A percentile compares a stretch with the other conserved stretches of the same genome.
Conservation (phyloP, 2,888 invertebrate genomes). For the Lasioglossum figueresi region DNA sequence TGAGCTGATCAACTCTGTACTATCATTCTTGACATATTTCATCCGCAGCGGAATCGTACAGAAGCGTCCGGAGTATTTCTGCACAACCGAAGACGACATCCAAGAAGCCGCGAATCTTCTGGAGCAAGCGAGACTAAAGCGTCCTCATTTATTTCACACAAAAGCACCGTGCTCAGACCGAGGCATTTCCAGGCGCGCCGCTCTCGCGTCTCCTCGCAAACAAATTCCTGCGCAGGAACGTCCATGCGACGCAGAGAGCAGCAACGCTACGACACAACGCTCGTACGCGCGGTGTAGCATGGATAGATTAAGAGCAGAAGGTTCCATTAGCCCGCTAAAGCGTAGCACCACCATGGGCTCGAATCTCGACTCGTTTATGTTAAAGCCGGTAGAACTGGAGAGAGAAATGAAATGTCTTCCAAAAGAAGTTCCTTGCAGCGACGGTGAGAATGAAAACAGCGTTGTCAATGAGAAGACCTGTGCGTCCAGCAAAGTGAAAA, state of each 20-base stretch:
- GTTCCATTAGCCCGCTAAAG: slow-evolving; percentile 66
- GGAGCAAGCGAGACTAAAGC: slow-evolving; percentile 71
- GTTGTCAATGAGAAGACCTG: slow-evolving; percentile 46
- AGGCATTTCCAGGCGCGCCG: slow-evolving; percentile 32
- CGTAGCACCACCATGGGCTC: slow-evolving; percentile 74
- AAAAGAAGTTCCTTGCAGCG: slow-evolving; percentile 43
- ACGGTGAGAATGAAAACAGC: slow-evolving; percentile 50
- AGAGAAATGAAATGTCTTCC: slow-evolving; percentile 46
- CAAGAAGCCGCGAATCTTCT: slow-evolving; percentile 74
- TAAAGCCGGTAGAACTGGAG: slow-evolving; percentile 58
- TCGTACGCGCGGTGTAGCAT: slow-evolving; percentile 32
- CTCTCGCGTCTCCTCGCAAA: slow-evolving; percentile 48
- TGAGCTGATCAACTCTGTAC: slow-evolving; percentile 89
- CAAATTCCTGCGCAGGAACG: slow-evolving; percentile 10
- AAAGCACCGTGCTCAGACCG: slow-evolving; percentile 48
- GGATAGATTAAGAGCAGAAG: slow-evolving; percentile 46
- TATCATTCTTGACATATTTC: slow-evolving; percentile 94
- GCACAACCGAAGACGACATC: slow-evolving; percentile 75
- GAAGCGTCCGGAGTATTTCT: slow-evolving; percentile 75
- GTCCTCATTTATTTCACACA: slow-evolving; percentile 61
- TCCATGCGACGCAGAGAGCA: slow-evolving; percentile 13
- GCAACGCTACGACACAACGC: slow-evolving; percentile 23
- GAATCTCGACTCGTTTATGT: slow-evolving; percentile 72
- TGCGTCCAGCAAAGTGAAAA: slow-evolving; percentile 74
- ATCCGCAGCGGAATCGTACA: slow-evolving; percentile 85